phyloP scores from a whole-genome alignment of 2,113 vertebrate genomes.

The Callipepla californica region DNA sequence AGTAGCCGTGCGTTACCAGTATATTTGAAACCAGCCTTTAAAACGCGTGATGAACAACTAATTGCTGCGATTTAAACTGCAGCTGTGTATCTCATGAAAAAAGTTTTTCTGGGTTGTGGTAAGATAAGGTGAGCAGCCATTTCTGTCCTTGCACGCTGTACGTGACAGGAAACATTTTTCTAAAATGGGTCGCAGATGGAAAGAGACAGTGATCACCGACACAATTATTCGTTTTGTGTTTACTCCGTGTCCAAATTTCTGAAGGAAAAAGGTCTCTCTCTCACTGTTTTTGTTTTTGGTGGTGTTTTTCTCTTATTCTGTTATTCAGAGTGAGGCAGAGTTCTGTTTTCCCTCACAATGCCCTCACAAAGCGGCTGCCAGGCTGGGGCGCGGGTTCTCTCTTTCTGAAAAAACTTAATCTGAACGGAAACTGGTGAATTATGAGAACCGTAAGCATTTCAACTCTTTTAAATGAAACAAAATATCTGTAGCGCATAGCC shows the following conservation, averaged over 20 bases:
- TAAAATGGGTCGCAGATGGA: background rate
- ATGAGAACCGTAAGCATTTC: background rate
- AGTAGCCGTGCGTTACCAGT: background rate
- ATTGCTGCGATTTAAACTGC: background rate
- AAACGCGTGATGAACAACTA: accelerated
- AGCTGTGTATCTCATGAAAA: background rate
- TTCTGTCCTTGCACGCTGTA: background rate
- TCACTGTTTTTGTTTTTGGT: background rate
- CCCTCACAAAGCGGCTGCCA: slow-evolving; percentile 35
- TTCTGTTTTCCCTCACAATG: background rate
- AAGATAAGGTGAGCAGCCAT: background rate
- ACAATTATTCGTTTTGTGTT: background rate
- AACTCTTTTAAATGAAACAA: accelerated
- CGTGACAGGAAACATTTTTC: background rate
- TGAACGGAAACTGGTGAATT: background rate
- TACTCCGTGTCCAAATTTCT: background rate
- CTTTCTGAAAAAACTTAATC: background rate
- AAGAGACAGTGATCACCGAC: background rate
- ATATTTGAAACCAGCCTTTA: accelerated
- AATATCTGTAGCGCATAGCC: background rate
- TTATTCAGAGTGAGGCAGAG: background rate
- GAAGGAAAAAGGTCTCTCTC: background rate
- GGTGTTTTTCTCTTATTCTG: background rate
- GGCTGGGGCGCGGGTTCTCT: background rate
- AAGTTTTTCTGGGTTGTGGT: background rate